phyloP scores from a whole-genome alignment of 2,888 invertebrate species.

The Orchestes rusci region DNA sequence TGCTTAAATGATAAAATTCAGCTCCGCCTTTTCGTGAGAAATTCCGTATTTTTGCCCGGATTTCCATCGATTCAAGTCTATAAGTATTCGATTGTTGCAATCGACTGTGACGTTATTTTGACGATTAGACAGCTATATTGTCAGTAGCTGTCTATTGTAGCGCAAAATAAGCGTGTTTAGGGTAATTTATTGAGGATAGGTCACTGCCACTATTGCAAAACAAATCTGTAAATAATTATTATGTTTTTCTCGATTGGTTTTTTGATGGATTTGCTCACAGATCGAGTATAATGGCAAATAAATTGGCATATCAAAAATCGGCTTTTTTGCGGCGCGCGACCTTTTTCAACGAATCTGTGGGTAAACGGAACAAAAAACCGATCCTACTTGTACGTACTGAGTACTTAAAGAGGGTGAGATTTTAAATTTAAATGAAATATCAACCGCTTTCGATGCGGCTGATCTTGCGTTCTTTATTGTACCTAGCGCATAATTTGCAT shows the following conservation, averaged over 20 bases:
- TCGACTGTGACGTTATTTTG: not conserved
- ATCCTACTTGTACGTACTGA: conserved; percentile 44
- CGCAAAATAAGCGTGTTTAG: too few relatives aligned
- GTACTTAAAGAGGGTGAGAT: conserved; percentile 41
- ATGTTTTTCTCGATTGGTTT: conserved; percentile 38
- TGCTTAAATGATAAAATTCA: conserved; percentile 8
- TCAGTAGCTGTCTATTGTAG: too few relatives aligned
- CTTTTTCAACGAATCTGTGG: too few relatives aligned
- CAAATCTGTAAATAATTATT: conserved; percentile 31
- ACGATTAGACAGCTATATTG: not conserved
- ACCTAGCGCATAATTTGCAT: conserved; percentile 46
- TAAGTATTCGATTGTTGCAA: not conserved
- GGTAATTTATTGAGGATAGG: conserved; percentile 32
- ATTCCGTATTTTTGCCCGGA: conserved; percentile 42
- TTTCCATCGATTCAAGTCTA: conserved; percentile 15
- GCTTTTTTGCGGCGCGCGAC: too few relatives aligned
- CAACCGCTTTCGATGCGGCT: conserved; percentile 38
- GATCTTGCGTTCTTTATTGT: conserved; percentile 43
- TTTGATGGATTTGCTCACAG: conserved; percentile 37
- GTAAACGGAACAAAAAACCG: conserved; percentile 39
- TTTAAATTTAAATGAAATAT: conserved; percentile 32
- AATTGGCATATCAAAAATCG: conserved; percentile 10
- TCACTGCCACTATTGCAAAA: conserved; percentile 37
- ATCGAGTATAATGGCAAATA: conserved; percentile 24
- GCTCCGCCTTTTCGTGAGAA: conserved; percentile 11